Conservation (phyloP, 2,113 vertebrate species). For the Urocynchramus pylzowi region DNA sequence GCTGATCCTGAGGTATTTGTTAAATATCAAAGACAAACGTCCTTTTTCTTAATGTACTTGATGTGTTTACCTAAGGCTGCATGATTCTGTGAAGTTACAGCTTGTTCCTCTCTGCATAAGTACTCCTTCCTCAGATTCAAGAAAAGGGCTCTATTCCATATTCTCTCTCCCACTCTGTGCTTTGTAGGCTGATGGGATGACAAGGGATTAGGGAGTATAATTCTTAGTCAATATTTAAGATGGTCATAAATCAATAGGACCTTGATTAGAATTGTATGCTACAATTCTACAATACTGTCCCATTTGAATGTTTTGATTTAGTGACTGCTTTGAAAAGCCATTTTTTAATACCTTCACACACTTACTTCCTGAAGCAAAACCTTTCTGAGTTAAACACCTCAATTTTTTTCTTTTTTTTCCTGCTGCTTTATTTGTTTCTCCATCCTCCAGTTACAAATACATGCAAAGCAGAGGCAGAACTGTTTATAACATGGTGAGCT, state of each 20-base stretch:
- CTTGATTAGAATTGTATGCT: not conserved
- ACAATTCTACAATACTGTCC: not conserved
- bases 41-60: not conserved
- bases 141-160: not conserved
- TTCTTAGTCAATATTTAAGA: not conserved
- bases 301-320: not conserved
- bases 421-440: not conserved
- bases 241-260: not conserved
- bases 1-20: not conserved
- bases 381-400: not conserved
- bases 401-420: not conserved
- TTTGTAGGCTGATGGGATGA: not conserved
- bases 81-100: not conserved
- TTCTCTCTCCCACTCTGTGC: not conserved
- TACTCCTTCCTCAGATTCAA: not conserved
- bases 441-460: not conserved
- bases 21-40: not conserved
- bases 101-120: not conserved
- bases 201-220: not conserved
- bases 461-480: not conserved
- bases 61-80: not conserved
- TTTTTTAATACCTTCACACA: not conserved
- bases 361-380: not conserved
- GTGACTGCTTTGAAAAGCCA: not conserved
- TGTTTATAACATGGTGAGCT: not conserved